Conservation (phyloP, 2,888 invertebrate genomes). For the Drosophila koepferae region DNA sequence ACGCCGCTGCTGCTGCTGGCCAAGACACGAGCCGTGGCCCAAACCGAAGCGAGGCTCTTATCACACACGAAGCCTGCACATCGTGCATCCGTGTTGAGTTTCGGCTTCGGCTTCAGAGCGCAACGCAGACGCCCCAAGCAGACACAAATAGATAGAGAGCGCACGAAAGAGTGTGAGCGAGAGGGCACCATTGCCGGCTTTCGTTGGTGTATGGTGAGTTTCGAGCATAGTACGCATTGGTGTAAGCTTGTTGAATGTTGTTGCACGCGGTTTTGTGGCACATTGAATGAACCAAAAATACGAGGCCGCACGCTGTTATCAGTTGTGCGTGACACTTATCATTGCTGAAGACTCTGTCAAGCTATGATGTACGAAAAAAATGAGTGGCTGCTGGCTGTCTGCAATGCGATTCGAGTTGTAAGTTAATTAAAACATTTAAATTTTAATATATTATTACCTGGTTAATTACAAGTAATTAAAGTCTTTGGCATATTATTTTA, state of each 20-base stretch:
- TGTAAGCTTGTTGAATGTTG: constrained; percentile 66
- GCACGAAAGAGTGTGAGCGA: constrained; percentile 17
- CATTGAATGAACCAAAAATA: constrained; percentile 25
- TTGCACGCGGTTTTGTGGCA: constrained; percentile 24
- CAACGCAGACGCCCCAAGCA: constrained; percentile 51
- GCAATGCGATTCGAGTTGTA: neutral
- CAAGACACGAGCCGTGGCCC: constrained; percentile 52
- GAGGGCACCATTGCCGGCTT: constrained; percentile 57
- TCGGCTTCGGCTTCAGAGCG: constrained; percentile 33
- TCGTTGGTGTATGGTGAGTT: constrained; percentile 75
- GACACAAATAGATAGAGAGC: neutral
- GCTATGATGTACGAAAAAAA: neutral
- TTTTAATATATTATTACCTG: too few species aligned
- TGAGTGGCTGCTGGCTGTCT: neutral
- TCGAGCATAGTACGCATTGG: constrained; percentile 51
- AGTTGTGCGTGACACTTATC: constrained; percentile 49
- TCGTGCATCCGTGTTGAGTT: constrained; percentile 48
- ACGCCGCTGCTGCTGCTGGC: constrained; percentile 33
- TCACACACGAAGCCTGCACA: constrained; percentile 44
- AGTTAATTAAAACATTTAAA: neutral
- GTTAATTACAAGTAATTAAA: too few species aligned
- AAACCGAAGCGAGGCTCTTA: constrained; percentile 44
- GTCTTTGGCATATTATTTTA: too few species aligned
- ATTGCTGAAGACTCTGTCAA: constrained; percentile 3
- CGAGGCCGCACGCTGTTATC: constrained; percentile 51